Evolutionary conservation across 2,797 vertebrate genomes (phyloP).

Genomic region (Sebastes taczanowskii): DNA sequence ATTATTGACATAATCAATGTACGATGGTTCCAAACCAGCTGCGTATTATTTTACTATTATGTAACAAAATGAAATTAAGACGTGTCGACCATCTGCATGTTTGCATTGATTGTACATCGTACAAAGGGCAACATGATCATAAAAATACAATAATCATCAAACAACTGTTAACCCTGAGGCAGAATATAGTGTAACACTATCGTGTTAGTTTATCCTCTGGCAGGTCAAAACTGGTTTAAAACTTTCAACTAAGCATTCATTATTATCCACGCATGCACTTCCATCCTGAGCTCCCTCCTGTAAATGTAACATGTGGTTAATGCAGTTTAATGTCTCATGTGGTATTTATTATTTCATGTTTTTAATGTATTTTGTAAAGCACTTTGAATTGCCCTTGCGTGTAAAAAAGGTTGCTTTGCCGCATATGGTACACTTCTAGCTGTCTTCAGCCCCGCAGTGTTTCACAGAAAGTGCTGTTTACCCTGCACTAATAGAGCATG

Average conservation of each 20-base stretch:
- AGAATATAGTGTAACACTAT: not conserved
- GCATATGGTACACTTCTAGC: not conserved
- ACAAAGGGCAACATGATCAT: not conserved
- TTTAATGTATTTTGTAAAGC: not conserved
- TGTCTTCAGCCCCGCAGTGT: not conserved
- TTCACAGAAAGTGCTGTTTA: conserved; percentile 17
- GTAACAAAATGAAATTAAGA: not conserved
- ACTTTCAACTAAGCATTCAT: not conserved
- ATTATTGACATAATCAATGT: not conserved
- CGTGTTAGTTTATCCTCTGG: not conserved
- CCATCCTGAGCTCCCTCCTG: not conserved
- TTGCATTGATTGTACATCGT: not conserved
- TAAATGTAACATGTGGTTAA: not conserved
- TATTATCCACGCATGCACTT: not conserved
- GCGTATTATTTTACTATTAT: not conserved
- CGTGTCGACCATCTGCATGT: not conserved
- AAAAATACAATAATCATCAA: not conserved
- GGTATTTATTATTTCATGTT: not conserved
- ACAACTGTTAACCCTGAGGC: not conserved
- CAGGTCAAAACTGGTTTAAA: not conserved
- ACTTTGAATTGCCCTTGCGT: not conserved
- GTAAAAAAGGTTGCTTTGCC: not conserved
- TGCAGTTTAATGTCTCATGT: not conserved
- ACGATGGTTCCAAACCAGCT: not conserved
- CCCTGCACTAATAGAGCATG: conserved; percentile 42